A percentile compares a stretch with the other conserved stretches of the same genome.
Evolutionary conservation across 2,888 invertebrate species (phyloP).

Genomic region (Crioceris asparagi): DNA sequence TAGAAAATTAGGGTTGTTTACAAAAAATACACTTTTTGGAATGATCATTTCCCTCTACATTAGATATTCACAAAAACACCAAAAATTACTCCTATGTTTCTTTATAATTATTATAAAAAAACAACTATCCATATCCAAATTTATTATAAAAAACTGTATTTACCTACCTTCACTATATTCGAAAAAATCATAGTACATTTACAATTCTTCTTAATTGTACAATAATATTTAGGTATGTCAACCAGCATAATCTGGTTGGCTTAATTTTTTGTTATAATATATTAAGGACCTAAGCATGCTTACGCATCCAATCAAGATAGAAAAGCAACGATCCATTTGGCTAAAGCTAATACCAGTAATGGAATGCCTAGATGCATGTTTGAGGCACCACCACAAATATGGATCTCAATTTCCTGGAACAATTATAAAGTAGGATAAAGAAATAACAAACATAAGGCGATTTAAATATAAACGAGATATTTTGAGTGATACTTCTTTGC

Average conservation of each 20-base stretch:
- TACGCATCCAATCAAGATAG: constrained; percentile 27
- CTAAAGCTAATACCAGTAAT: constrained; percentile 23
- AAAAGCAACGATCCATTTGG: constrained; percentile 25
- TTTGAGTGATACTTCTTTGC: no score
- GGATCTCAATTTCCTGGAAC: constrained; percentile 55
- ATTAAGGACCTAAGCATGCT: constrained; percentile 17
- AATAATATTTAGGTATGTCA: constrained; percentile 14
- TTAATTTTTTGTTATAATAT: constrained; percentile 12
- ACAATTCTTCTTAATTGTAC: constrained; percentile 13
- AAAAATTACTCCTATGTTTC: constrained; percentile 31
- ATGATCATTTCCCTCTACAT: constrained; percentile 16
- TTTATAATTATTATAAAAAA: constrained; percentile 34
- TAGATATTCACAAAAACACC: constrained; percentile 31
- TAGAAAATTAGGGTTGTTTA: constrained; percentile 12
- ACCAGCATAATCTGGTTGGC: constrained; percentile 4
- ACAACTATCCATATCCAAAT: constrained; percentile 32
- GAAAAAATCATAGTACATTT: no score
- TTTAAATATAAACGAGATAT: no score
- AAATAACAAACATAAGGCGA: neutral
- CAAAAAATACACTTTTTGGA: constrained; percentile 20
- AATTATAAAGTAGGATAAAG: neutral
- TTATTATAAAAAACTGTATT: constrained; percentile 21
- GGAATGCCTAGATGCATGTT: constrained; percentile 19
- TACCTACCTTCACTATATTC: no score
- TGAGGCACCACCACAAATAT: constrained; percentile 46